Evolutionary conservation across 64 coral and sea anemone species (phyloP), one percentile per base, ranked within the genome.

Genomic region (Hydrozoanthus tunicans): DNA sequence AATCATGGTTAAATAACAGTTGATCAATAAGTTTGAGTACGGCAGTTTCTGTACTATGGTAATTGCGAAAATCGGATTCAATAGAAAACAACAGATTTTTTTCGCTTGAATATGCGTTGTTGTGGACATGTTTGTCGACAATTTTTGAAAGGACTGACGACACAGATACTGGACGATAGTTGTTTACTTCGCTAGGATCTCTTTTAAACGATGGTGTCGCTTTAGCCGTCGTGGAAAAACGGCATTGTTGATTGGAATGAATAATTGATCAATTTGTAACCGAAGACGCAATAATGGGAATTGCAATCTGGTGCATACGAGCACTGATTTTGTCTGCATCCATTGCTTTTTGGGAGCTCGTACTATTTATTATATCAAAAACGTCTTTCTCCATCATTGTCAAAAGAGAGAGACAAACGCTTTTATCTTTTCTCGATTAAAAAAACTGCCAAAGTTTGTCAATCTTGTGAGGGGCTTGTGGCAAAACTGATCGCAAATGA

Each of bases 401-500:
- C 23, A 54, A 54, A 79, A 79, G 55, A 79, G 77, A 57, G 53
- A 79, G 58, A n/a, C 14, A 79, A 57, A 57, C 53, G 56, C 60
- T 80, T 60, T 25, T 54, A 80, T 60, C 78, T 61, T 59, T 80
- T 81, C 24, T 81, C 32, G 77, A 81, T 58, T 63, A 23, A 51
- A 81, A 7, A 9, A 81, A 81, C 3, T 81, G 9, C 58, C 62
- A 23, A 62, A 81, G 79, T 13, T 81, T 62, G 58, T 81, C 58
- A 63, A 12, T 81, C n/a, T 81, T 63, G 24, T 62, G 57, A 6
- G 76, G 13, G 5, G 6, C 76, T n/a, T 78, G 76, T 78, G 76
- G 80, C 80, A 86, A 86, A 64, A 81, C 7, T 27, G 57, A 80
- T 59, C 81, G 71, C 72, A 91, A 79, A 91, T 84, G 90, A 77